Conservation (phyloP, 2,888 invertebrate species). For the Plebejus melissa region DNA sequence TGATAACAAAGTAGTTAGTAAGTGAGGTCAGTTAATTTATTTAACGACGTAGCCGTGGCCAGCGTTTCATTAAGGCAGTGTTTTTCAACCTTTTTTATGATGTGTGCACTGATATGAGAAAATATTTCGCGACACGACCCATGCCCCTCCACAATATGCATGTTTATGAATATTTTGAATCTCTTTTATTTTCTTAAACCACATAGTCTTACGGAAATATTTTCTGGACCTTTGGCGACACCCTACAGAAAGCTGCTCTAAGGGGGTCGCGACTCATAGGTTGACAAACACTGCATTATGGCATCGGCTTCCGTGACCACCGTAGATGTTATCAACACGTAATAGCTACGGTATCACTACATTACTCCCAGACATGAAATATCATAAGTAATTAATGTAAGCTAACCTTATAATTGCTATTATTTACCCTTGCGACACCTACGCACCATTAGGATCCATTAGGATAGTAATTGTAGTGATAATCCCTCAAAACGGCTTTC, state of each 20-base stretch:
- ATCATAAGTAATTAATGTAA: conserved; percentile 3
- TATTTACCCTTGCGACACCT: neutral
- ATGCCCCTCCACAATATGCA: too few species aligned
- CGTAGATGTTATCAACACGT: conserved; percentile 9
- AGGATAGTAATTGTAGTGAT: neutral
- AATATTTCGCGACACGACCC: too few species aligned
- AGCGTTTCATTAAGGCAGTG: neutral
- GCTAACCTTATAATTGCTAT: neutral
- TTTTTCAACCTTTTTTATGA: too few species aligned
- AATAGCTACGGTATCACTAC: conserved; percentile 14
- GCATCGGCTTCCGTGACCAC: conserved; percentile 23
- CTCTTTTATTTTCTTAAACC: too few species aligned
- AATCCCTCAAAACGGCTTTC: neutral
- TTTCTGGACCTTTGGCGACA: too few species aligned
- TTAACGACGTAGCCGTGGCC: neutral
- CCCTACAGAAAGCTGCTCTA: too few species aligned
- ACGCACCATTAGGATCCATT: neutral
- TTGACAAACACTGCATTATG: neutral
- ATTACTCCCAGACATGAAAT: conserved; percentile 23
- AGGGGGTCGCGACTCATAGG: too few species aligned
- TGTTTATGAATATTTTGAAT: too few species aligned
- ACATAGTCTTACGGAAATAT: too few species aligned
- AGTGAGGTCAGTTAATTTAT: conserved; percentile 15
- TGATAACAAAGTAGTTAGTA: conserved; percentile 9
- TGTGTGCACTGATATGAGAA: too few species aligned